Conservation (phyloP, 2,797 vertebrate genomes). For the Parauchenoglanis punctatus region DNA sequence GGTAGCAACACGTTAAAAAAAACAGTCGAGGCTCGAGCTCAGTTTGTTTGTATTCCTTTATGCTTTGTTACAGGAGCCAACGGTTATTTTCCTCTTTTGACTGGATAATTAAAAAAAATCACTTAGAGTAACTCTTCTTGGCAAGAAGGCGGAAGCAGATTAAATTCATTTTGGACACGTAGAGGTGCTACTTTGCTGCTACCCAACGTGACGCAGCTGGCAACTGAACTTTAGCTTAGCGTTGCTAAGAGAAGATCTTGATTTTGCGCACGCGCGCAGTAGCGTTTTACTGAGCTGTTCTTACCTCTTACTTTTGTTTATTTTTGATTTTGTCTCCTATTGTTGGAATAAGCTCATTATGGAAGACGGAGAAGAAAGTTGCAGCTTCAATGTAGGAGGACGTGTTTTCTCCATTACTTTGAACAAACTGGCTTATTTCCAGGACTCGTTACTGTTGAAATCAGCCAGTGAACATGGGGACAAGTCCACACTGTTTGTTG, state of each 20-base stretch:
- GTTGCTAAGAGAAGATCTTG: neutral
- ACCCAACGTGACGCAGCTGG: neutral
- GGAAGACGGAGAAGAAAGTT: neutral
- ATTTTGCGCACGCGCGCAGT: neutral
- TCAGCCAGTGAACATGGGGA: neutral
- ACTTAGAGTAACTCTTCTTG: neutral
- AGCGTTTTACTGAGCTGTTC: neutral
- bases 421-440: neutral
- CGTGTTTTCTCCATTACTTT: neutral
- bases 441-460: conserved; percentile 6
- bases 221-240: neutral
- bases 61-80: neutral
- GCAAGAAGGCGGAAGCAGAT: neutral
- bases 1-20: neutral
- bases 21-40: neutral
- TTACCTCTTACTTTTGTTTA: neutral
- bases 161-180: neutral
- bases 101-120: neutral
- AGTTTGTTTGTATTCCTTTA: neutral
- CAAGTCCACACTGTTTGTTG: neutral
- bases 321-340: neutral
- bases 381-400: conserved; percentile 1
- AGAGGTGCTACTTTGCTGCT: neutral
- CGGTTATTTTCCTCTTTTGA: neutral
- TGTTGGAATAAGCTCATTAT: neutral